Base-by-base conservation (phyloP, 64 coral and sea anemone species). In the Cladopsammia gracilis region DNA sequence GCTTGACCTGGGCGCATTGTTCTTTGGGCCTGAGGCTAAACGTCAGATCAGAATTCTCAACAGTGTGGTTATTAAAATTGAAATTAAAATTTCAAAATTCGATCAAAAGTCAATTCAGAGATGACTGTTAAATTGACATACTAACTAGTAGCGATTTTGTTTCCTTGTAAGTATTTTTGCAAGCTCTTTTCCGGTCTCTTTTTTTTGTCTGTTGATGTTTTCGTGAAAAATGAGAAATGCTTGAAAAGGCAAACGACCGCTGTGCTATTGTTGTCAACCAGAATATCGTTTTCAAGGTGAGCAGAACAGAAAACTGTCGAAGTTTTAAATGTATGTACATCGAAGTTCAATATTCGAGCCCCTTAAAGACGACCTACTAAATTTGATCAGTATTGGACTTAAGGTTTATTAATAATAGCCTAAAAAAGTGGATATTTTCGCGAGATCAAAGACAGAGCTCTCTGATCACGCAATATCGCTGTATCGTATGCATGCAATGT, bases 281-380 rank as follows among this genome's bases (percentile, higher is more conserved):
- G 10, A 49, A 65, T 66, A 81, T 79, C 57, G 13, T 62, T 62
- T 82, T 66, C 53, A 57, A 66, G 19, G 79, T 42, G 34, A 43
- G 78, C 56, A 6, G 25, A 62, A 58, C 23, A 24, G 78, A 62
- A 81, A 44, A 42, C 59, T 7, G 22, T 83, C 44, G 43, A 66
- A 66, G 19, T 49, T 8, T 11, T 83, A 48, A 22, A 43, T 10
- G 6, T 23, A 18, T 14, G 42, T 46, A 45, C 44, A 5, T 56
- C 5, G 53, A 56, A 1, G 53, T 6, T 10, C 53, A 56, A 56
- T 56, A 56, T 56, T 12, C 8, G 10, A 44, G 79, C 7, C 7
- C 16, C 24, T 43, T 22, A 65, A 44, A 11, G n/a, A 20, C 44
- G 58, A 9, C 11, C 79, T 64, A 20, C 60, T 83, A 24, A 65